phyloP scores from a whole-genome alignment of 1,140 invertebrate species.

The Philotrypesis tridentata region DNA sequence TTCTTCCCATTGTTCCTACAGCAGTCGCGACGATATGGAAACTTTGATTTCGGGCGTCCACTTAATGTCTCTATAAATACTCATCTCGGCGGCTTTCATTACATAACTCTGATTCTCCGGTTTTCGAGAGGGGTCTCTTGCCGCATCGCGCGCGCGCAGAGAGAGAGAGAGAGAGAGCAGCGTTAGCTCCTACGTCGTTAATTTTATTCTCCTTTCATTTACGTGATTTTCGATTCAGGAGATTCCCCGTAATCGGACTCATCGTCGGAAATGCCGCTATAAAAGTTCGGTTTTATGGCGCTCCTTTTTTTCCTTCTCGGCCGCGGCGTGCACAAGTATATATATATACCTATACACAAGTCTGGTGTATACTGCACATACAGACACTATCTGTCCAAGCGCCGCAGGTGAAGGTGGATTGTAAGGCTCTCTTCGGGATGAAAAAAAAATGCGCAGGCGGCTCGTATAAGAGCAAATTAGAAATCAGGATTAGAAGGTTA shows the following conservation, averaged over 20 bases:
- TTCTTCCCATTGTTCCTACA: not conserved
- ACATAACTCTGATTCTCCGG: constrained; percentile 12
- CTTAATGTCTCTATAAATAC: constrained; percentile 38
- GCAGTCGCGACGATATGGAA: no score
- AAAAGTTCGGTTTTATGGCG: constrained; percentile 46
- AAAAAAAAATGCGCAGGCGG: constrained; percentile 33
- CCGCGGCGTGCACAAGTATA: no score
- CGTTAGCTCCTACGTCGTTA: constrained; percentile 14
- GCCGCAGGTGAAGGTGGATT: constrained; percentile 33
- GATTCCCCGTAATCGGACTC: constrained; percentile 44
- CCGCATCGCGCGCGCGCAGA: no score
- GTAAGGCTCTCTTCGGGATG: constrained; percentile 10
- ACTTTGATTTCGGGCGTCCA: not conserved
- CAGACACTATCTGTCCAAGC: not conserved
- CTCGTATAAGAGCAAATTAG: constrained; percentile 48
- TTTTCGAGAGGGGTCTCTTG: not conserved
- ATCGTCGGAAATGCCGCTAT: constrained; percentile 41
- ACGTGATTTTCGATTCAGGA: constrained; percentile 44
- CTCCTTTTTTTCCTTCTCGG: not conserved
- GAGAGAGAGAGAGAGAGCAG: no score
- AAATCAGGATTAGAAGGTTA: constrained; percentile 41
- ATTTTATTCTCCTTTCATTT: constrained; percentile 37
- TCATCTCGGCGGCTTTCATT: constrained; percentile 1
- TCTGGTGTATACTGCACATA: not conserved
- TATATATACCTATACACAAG: no score